Base-by-base conservation (phyloP, 2,113 vertebrate genomes). In the Rana temporaria region DNA sequence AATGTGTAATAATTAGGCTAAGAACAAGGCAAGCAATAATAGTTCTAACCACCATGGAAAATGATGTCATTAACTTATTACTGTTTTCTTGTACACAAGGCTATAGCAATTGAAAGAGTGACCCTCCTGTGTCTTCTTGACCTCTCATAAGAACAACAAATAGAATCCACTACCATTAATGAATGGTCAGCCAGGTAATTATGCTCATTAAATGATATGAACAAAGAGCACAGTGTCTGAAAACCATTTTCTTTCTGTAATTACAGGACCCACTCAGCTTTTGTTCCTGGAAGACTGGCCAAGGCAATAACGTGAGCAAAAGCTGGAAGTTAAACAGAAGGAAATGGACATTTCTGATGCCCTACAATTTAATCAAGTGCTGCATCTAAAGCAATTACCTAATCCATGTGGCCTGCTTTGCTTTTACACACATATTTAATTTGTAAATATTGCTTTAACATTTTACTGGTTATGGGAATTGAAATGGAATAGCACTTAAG, bases 241-340 rank as follows among this genome's bases (percentile, higher is more conserved):
- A 88, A 89, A 87, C 75, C 83, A 77, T 89, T 87, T 90, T 87
- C 80, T 79, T 71, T 84, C 82, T 75, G 26, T 86, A 89, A 90
- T 88, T 88, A 87, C 69, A 64, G 1, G 32, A 83, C 79, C 79
- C 22, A 84, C 64, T 73, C 84, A 85, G 86, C 87, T 63, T 12
- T 0, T 89, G 85, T 87, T 84, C 85, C 84, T 70, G 73, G 85
- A 88, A 86, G 67, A 82, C 85, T 85, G 81, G 80, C 0, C 0
- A 69, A 72, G 48, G 14, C 26, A 79, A 59, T 64, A 86, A 86
- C 85, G 85, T 85, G 82, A 18, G 0, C 0, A 69, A 0, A 11
- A 81, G 81, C 48, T 38, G 62, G 55, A 64, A 64, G 73, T 79
- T 24, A 85, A 84, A 69, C 57, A 79, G 32, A 78, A 79, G 73